Evolutionary conservation across 2,797 vertebrate genomes (phyloP).

Genomic region (Diglossa cyanea): DNA sequence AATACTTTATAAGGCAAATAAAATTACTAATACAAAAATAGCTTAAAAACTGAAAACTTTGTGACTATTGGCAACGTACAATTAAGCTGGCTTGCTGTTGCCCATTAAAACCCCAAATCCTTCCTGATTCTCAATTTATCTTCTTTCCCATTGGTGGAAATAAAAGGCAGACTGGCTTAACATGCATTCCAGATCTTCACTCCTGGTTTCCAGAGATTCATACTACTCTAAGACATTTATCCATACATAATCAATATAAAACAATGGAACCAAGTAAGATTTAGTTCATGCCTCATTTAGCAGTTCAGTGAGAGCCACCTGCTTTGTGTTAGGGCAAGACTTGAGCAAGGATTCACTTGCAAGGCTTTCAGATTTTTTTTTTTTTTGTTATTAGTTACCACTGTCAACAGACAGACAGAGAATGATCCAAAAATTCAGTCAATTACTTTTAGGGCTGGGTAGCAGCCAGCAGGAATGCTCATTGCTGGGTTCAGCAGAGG

Average conservation of each 20-base stretch:
- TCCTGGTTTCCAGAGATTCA: background rate
- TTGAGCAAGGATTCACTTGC: background rate
- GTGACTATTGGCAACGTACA: background rate
- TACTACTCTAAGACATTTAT: background rate
- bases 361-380: background rate
- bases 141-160: background rate
- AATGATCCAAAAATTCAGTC: background rate
- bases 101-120: background rate
- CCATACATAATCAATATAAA: background rate
- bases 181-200: background rate
- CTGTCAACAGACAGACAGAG: constrained; percentile 34
- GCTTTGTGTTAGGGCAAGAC: background rate
- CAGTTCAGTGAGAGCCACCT: background rate
- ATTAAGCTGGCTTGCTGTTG: background rate
- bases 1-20: background rate
- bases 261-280: background rate
- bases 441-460: background rate
- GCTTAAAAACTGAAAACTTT: background rate
- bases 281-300: background rate
- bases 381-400: constrained; percentile 45
- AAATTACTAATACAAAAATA: background rate
- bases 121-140: background rate
- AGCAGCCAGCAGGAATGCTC: constrained; percentile 11
- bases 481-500: background rate
- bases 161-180: background rate